phyloP scores from a whole-genome alignment of 2,797 vertebrate genomes.

The Lutjanus campechanus region DNA sequence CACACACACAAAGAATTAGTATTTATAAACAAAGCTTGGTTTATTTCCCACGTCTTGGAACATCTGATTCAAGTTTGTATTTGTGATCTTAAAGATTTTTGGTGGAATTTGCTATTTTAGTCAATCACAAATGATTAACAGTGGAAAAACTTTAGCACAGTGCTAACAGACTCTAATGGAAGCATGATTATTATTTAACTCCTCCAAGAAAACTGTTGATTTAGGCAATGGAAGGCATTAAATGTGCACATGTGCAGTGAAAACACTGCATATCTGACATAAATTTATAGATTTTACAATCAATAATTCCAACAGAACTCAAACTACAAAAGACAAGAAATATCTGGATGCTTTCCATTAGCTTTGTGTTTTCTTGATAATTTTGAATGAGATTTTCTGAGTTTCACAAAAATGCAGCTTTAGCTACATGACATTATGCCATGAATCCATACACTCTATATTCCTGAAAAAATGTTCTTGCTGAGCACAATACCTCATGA shows the following conservation, averaged over 20 bases:
- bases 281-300: not conserved
- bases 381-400: not conserved
- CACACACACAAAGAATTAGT: not conserved
- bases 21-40: not conserved
- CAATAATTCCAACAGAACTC: not conserved
- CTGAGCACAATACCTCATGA: too few species aligned
- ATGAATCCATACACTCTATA: too few species aligned
- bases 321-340: not conserved
- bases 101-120: not conserved
- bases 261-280: not conserved
- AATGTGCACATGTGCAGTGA: not conserved
- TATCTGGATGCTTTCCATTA: not conserved
- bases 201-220: not conserved
- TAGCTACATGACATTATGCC: not conserved
- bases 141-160: not conserved
- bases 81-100: not conserved
- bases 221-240: not conserved
- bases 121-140: not conserved
- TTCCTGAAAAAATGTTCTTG: not conserved
- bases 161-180: not conserved
- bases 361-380: not conserved
- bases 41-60: not conserved
- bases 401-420: not conserved
- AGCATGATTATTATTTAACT: not conserved
- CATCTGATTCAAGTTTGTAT: not conserved